Base-by-base conservation (phyloP, 2,113 vertebrate genomes). In the Cinclus cinclus region DNA sequence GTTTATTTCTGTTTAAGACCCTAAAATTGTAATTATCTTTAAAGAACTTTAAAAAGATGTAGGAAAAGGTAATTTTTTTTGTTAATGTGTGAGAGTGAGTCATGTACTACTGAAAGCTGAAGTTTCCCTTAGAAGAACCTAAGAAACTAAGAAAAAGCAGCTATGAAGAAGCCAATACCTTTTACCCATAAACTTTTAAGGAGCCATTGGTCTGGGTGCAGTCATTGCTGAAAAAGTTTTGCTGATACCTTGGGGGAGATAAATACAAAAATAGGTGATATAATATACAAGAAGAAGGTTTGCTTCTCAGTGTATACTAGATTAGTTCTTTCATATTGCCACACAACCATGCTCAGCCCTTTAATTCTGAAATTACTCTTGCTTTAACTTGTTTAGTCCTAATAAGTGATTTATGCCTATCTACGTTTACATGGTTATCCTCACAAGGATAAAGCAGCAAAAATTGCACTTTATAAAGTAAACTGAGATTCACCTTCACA, bases 81-180 rank as follows among this genome's bases (percentile, higher is more conserved):
- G 6, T 58, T 78, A 33, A 33, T 76, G 60, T 90, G n/a, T 24
- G 47, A 71, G 33, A 94, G 30, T 89, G 68, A 95, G 19, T 97
- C 88, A 78, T 5, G 10, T 91, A 25, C 31, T 77, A 24, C 76
- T 93, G 82, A 95, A 96, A 96, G 62, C 84, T 95, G 73, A 69
- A 59, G 15, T 89, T 64, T 90, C 33, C 56, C 71, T 86, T 56
- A 73, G n/a, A 78, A 78, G 30, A 94, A 81, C 44, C 12, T 71
- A 62, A 92, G 68, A 76, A 85, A 25, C n/a, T 24, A 24, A n/a
- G 39, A 44, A 59, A 58, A 42, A 83, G 59, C 59, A 86, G 46
- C 59, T 83, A 5, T 63, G 31, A 47, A 47, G 74, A 69, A 69
- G n/a, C 25, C 8, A 4, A 10, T 63, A 73, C 21, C n/a, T 83